phyloP scores from a whole-genome alignment of 2,113 vertebrate species.

The Ahaetulla prasina region DNA sequence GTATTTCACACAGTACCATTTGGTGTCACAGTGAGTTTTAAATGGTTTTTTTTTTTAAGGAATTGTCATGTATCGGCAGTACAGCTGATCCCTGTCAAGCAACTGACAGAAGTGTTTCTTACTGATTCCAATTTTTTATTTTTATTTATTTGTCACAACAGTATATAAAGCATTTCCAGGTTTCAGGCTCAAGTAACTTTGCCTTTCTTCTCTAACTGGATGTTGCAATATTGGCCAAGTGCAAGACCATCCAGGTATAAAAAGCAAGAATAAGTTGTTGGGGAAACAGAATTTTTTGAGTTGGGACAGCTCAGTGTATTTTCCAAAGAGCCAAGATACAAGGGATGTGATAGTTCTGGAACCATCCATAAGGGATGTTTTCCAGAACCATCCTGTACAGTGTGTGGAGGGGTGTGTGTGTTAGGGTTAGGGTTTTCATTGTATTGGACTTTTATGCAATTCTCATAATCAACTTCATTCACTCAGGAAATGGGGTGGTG shows the following conservation, averaged over 20 bases:
- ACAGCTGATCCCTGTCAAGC: background rate
- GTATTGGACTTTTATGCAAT: background rate
- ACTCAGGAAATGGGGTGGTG: background rate
- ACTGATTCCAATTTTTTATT: background rate
- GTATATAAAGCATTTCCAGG: no score
- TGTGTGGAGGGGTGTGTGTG: no score
- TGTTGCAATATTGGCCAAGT: background rate
- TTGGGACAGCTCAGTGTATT: background rate
- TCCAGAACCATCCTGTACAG: background rate
- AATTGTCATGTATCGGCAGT: background rate
- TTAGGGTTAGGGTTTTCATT: no score
- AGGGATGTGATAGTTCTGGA: no score
- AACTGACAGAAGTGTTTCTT: background rate
- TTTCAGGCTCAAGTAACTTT: background rate
- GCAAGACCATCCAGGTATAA: background rate
- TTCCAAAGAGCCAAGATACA: background rate
- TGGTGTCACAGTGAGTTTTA: background rate
- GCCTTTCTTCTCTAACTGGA: background rate
- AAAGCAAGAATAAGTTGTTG: background rate
- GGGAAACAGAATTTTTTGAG: background rate
- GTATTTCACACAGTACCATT: background rate
- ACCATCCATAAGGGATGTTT: no score
- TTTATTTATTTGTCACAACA: no score
- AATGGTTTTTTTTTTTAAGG: background rate
- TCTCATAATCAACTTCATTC: background rate